Conservation (phyloP, 2,888 invertebrate genomes). For the Andrena haemorrhoa region DNA sequence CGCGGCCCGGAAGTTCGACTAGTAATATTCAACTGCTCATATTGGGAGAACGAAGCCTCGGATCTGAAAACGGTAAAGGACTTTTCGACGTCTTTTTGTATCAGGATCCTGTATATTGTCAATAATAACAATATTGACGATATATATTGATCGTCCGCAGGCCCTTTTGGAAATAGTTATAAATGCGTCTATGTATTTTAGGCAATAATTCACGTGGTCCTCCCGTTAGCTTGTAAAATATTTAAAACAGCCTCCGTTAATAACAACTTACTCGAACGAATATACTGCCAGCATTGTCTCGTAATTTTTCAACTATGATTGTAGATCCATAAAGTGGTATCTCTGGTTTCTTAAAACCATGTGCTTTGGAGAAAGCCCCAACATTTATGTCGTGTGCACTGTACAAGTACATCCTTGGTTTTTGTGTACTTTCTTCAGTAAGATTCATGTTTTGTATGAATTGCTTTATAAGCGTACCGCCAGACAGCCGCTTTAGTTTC, state of each 20-base stretch:
- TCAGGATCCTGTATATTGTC: too few relatives aligned
- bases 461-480: conserved; percentile 15
- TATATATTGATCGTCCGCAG: too few relatives aligned
- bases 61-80: too few relatives aligned
- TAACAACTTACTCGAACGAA: conserved; percentile 65
- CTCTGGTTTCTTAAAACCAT: conserved; percentile 53
- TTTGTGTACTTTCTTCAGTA: background rate
- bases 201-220: background rate
- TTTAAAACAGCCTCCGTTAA: background rate
- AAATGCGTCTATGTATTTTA: background rate
- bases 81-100: too few relatives aligned
- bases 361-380: conserved; percentile 59
- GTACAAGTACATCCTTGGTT: conserved; percentile 72
- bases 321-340: conserved; percentile 63
- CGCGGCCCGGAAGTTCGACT: too few relatives aligned
- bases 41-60: too few relatives aligned
- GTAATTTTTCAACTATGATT: conserved; percentile 69
- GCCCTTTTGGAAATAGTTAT: too few relatives aligned
- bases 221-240: background rate
- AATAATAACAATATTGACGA: too few relatives aligned
- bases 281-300: conserved; percentile 24
- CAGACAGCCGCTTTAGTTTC: conserved; percentile 1
- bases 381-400: conserved; percentile 71
- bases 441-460: conserved; percentile 32
- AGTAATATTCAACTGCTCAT: too few relatives aligned